phyloP scores from a whole-genome alignment of 2,113 vertebrate genomes.

The Dromaius novaehollandiae region DNA sequence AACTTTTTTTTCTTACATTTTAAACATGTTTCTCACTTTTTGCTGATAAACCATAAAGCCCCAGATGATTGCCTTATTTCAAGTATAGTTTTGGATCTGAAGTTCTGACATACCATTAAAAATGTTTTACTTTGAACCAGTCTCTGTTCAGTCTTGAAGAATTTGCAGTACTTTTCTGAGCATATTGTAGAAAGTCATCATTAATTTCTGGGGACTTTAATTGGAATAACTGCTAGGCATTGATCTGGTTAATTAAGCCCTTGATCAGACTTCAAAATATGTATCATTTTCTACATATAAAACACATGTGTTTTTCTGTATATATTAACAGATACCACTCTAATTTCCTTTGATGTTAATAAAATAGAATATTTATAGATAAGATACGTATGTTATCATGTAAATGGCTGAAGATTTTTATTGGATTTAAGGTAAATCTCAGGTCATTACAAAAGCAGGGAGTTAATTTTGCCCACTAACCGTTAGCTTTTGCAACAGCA shows the following conservation, averaged over 20 bases:
- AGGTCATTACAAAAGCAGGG: background rate
- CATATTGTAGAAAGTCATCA: background rate
- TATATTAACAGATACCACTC: background rate
- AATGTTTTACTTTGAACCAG: background rate
- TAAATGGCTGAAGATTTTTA: background rate
- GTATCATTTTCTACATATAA: background rate
- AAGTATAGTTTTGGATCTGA: background rate
- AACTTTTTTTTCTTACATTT: background rate
- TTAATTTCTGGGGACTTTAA: slow-evolving; percentile 12
- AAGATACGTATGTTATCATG: background rate
- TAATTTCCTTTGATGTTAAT: background rate
- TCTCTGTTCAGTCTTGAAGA: background rate
- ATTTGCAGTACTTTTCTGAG: background rate
- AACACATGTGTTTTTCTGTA: background rate
- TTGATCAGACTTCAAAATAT: slow-evolving; percentile 16
- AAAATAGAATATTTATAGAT: slow-evolving; percentile 24
- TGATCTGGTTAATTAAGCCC: slow-evolving; percentile 31
- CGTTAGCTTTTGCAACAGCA: slow-evolving; percentile 80
- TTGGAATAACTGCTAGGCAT: slow-evolving; percentile 7
- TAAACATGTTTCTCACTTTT: background rate
- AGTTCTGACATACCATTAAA: background rate
- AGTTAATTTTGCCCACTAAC: background rate
- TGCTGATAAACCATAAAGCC: background rate
- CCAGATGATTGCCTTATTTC: background rate
- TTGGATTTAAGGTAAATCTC: background rate